Base-by-base conservation (phyloP, 1,140 invertebrate species). In the Zaprionus davidi region DNA sequence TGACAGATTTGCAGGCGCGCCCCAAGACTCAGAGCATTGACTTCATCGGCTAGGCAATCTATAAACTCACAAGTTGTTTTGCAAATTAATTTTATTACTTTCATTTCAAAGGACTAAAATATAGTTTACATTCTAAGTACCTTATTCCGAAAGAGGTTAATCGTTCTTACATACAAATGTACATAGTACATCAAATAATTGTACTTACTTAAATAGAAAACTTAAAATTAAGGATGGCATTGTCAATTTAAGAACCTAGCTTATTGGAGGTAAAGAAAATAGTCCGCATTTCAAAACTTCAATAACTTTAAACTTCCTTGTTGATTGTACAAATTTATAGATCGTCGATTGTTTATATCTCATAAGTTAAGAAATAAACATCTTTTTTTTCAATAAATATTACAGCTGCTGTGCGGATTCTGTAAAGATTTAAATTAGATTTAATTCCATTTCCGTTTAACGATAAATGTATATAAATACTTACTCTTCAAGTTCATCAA, bases 401-500 rank as follows among this genome's bases (percentile, higher is more conserved):
- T 78, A 63, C 26, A 90, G 56, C 31, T 84, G 68, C 9, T 44
- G 24, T 11, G 84, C 84, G 41, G 36, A 49, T 38, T 88, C 84
- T 88, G 85, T 2, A 79, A 79, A 34, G 31, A 34, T n/a, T 2
- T 24, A 66, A 57, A 44, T 34, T 11, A 26, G 24, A 20, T 2
- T 28, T 17, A 20, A 31, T 2, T 1, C 4, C 2, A 3, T 13
- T 31, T 20, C 22, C 17, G 12, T 7, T 49, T 49, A 12, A 49
- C 6, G 17, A 22, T 12, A 31, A n/a, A 34, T 53, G 7, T 17
- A 34, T 20, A 15, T 17, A 31, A 17, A 5, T 3, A 46, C 41
- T 81, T 81, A 88, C 85, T 81, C 68, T 88, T 90, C 3, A 90
- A 56, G 4, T 58, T 58, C 12, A 84, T 1, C 41, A 90, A 67